Percentiles rank a stretch among this genome's conserved stretches.
These are phyloP conservation scores for Muscicapa striata DNA, from an alignment of 2,797 vertebrate species.

Conservation along the genomic window DNA sequence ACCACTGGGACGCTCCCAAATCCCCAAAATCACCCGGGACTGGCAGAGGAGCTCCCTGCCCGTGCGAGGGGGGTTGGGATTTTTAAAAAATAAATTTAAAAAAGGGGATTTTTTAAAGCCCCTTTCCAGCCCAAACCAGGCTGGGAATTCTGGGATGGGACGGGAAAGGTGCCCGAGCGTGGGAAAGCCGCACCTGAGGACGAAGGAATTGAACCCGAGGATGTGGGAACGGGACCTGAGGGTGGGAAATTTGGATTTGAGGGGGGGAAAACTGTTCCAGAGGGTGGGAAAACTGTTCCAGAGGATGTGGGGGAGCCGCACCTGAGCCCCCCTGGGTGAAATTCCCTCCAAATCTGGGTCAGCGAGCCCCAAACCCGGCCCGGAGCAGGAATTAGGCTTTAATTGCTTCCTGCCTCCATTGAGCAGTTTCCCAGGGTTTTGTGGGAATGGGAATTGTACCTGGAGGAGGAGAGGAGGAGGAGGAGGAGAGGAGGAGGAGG, in stretches of 20 bases:
- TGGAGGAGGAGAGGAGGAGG: neutral
- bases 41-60: neutral
- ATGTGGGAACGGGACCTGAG: fast-evolving
- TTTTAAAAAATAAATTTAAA: too few species aligned
- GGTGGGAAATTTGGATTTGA: neutral
- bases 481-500: neutral
- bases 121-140: fast-evolving
- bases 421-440: neutral
- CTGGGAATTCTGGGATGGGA: neutral
- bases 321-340: neutral
- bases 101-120: neutral
- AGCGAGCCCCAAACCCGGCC: neutral
- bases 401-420: neutral
- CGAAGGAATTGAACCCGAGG: neutral
- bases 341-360: neutral
- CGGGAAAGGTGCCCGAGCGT: fast-evolving
- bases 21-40: neutral
- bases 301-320: neutral
- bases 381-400: neutral
- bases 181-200: neutral
- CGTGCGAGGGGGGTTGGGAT: fast-evolving
- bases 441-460: neutral
- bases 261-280: neutral
- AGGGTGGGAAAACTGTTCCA: neutral
- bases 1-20: neutral